These are phyloP conservation scores for Natrix natrix DNA, from an alignment of 2,797 vertebrate genomes.

Conservation along the genomic window DNA sequence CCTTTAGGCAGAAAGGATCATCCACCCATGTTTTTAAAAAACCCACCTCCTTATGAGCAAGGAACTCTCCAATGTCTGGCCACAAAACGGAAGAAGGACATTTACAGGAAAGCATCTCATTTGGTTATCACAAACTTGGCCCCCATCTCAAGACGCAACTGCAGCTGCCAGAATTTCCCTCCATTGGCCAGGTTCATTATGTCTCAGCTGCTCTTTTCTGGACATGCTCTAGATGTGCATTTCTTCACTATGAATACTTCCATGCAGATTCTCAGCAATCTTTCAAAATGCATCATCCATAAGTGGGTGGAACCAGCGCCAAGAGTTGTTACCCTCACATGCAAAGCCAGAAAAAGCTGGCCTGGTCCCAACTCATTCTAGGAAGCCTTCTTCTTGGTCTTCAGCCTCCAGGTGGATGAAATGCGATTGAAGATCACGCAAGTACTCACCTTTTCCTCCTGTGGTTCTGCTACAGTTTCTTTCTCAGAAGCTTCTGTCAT, in stretches of 20 bases:
- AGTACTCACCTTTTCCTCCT: conserved; percentile 66
- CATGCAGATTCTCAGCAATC: not conserved
- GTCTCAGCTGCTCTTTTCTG: not conserved
- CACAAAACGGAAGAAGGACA: not conserved
- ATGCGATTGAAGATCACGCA: not conserved
- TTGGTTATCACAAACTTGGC: not conserved
- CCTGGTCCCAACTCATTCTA: not conserved
- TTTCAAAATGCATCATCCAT: not conserved
- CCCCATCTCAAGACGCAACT: not conserved
- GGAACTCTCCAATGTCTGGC: not conserved
- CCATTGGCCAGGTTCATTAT: not conserved
- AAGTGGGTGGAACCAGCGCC: not conserved
- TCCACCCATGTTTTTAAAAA: not conserved
- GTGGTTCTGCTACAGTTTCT: conserved; percentile 55
- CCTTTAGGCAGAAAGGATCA: not conserved
- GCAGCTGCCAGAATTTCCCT: not conserved
- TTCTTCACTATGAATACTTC: not conserved
- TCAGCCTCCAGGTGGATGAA: not conserved
- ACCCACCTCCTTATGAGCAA: not conserved
- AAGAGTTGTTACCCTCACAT: not conserved
- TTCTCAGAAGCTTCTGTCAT: conserved; percentile 70
- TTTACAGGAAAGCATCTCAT: not conserved
- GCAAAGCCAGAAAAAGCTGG: not conserved
- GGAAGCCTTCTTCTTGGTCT: not conserved
- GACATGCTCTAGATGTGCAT: not conserved